phyloP scores from a whole-genome alignment of 2,888 invertebrate genomes.

The Masnerella sp. region DNA sequence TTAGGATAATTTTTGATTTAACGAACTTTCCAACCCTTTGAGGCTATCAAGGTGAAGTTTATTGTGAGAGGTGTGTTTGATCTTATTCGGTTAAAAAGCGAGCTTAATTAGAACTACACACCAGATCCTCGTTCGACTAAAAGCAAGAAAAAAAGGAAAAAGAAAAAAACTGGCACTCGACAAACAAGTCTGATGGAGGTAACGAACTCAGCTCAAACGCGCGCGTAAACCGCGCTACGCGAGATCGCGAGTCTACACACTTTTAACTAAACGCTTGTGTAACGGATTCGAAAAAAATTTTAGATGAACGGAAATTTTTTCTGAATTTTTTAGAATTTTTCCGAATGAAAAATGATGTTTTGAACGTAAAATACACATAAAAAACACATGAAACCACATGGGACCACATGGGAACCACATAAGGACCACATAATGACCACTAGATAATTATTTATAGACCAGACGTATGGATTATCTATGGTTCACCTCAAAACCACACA shows the following conservation, averaged over 20 bases:
- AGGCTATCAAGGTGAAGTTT: constrained; percentile 29
- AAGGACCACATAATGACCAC: too few species aligned
- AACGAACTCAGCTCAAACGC: constrained; percentile 49
- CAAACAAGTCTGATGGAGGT: constrained; percentile 52
- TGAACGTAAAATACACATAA: too few species aligned
- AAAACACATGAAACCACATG: too few species aligned
- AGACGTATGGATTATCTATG: too few species aligned
- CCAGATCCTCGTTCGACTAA: constrained; percentile 28
- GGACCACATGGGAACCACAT: too few species aligned
- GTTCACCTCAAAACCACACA: too few species aligned
- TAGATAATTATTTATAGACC: too few species aligned
- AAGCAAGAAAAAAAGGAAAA: constrained; percentile 19
- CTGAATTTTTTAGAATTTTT: too few species aligned
- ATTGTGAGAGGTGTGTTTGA: constrained; percentile 50
- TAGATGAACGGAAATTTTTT: too few species aligned
- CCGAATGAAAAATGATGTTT: too few species aligned
- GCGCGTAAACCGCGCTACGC: constrained; percentile 19
- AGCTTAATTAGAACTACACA: constrained; percentile 44
- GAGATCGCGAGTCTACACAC: constrained; percentile 26
- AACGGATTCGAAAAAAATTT: neutral
- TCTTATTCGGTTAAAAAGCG: constrained; percentile 45
- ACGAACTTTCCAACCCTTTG: constrained; percentile 32
- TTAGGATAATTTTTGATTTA: constrained; percentile 27
- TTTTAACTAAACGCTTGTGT: neutral
- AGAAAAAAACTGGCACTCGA: constrained; percentile 38